These are phyloP conservation scores for Scleropages formosus DNA, from an alignment of 2,797 vertebrate species.

Conservation along the genomic window DNA sequence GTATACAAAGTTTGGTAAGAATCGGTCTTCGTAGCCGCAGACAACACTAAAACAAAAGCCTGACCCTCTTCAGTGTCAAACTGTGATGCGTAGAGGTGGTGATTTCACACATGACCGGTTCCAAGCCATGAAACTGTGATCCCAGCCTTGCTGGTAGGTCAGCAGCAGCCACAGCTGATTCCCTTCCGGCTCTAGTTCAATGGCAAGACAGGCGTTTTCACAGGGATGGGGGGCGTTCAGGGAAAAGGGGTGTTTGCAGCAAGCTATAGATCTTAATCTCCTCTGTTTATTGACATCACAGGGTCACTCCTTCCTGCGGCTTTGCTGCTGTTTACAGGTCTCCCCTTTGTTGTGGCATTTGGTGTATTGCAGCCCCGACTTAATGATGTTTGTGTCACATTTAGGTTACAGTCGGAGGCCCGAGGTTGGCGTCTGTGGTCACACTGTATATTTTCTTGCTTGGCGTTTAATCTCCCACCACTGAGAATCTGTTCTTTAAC, in stretches of 20 bases:
- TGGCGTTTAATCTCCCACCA: background rate
- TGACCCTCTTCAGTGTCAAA: background rate
- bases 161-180: background rate
- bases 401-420: background rate
- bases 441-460: background rate
- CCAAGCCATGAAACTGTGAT: constrained; percentile 16
- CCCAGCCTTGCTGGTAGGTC: background rate
- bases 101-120: background rate
- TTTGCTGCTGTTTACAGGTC: background rate
- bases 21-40: no score
- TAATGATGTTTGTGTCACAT: background rate
- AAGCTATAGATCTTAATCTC: background rate
- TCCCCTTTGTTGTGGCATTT: background rate
- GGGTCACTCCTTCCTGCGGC: background rate
- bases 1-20: no score
- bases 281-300: background rate
- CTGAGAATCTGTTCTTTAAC: background rate
- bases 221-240: no score
- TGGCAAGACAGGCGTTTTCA: no score
- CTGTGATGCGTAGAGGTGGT: background rate
- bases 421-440: background rate
- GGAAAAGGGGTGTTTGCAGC: background rate
- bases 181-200: no score
- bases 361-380: background rate
- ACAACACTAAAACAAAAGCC: background rate